phyloP scores from a whole-genome alignment of 2,113 vertebrate genomes.

The Cnemophilus loriae region DNA sequence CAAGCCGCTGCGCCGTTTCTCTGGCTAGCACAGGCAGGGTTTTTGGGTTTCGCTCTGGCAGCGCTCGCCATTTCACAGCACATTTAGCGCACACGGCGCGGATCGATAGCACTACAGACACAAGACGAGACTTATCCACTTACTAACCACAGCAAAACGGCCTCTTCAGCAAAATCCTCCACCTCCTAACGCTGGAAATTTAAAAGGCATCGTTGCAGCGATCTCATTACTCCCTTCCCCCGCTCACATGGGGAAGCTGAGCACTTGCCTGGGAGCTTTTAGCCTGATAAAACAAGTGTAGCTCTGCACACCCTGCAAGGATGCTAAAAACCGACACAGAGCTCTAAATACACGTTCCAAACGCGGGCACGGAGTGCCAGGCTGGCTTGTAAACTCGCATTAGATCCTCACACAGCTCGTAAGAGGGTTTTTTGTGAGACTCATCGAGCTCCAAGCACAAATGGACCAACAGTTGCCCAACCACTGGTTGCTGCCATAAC shows the following conservation, averaged over 20 bases:
- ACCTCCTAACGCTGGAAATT: conserved; percentile 39
- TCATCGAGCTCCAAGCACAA: not conserved
- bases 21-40: conserved; percentile 36
- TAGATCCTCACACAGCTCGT: not conserved
- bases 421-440: rapidly evolving
- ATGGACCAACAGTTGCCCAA: conserved; percentile 26
- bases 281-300: not conserved
- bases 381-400: not conserved
- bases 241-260: not conserved
- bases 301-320: not conserved
- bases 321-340: not conserved
- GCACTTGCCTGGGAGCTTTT: not conserved
- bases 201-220: not conserved
- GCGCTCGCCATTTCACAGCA: conserved; percentile 75
- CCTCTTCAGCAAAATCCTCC: conserved; percentile 76
- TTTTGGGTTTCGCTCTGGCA: conserved; percentile 66
- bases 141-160: conserved; percentile 77
- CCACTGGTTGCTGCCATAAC: conserved; percentile 70
- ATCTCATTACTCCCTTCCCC: not conserved
- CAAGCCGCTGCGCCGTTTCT: not conserved
- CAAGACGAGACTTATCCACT: conserved; percentile 78
- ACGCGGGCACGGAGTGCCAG: not conserved
- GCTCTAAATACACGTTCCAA: rapidly evolving
- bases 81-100: conserved; percentile 69
- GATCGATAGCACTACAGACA: conserved; percentile 83